A percentile compares a stretch with the other conserved stretches of the same genome.
Evolutionary conservation across 2,113 vertebrate genomes (phyloP).

Genomic region (Trematomus loennbergii): DNA sequence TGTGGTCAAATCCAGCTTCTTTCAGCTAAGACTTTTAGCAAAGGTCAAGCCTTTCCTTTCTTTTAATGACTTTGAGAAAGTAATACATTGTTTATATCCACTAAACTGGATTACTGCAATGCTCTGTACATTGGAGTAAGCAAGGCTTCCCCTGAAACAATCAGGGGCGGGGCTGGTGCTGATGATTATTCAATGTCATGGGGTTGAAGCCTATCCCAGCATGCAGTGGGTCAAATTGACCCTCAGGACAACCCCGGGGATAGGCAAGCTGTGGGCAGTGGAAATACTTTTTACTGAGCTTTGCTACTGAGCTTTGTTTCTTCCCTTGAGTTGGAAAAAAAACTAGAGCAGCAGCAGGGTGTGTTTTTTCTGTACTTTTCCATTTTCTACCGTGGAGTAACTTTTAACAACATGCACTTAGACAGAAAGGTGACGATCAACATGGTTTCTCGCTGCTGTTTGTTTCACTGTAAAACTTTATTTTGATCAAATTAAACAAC

Average conservation of each 20-base stretch:
- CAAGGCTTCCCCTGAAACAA: too few relatives aligned
- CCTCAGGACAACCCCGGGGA: neutral
- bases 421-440: neutral
- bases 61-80: too few relatives aligned
- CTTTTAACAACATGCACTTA: neutral
- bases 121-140: too few relatives aligned
- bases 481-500: slow-evolving; percentile 80
- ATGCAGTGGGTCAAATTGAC: slow-evolving; percentile 1
- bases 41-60: too few relatives aligned
- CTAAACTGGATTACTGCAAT: too few relatives aligned
- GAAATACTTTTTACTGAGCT: neutral
- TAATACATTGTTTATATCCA: too few relatives aligned
- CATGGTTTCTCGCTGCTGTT: neutral
- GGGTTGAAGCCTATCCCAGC: too few relatives aligned
- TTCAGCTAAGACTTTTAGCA: too few relatives aligned
- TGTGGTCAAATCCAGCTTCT: too few relatives aligned
- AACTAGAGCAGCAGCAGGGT: neutral
- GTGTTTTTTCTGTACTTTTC: neutral
- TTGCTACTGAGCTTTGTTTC: neutral
- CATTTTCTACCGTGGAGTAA: neutral
- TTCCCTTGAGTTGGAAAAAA: neutral
- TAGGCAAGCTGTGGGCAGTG: neutral
- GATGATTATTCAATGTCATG: too few relatives aligned
- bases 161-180: too few relatives aligned
- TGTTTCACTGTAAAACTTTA: slow-evolving; percentile 81